Evolutionary conservation across 2,797 vertebrate genomes (phyloP), one percentile per base, ranked within the genome.

Genomic region (Falco berigora): DNA sequence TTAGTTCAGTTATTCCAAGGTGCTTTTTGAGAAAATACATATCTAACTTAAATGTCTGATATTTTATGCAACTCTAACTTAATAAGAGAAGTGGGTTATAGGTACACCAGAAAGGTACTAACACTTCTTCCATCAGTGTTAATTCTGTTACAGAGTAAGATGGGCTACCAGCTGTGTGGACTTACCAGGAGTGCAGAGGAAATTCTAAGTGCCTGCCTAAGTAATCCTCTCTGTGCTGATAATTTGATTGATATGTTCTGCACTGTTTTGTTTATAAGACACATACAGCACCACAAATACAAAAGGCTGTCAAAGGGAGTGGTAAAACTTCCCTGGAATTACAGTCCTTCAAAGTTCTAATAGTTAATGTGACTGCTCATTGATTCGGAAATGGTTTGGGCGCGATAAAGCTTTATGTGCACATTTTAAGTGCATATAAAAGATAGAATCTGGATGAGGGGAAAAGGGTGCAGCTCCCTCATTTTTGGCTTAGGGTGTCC

Each of bases 241-340:
- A 78, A 64, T 72, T 68, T 92, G 69, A 81, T 61, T 92, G 88
- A 68, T 96, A 68, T 36, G 32, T 88, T 67, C 72, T 61, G 46
- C 23, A 50, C 55, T 88, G 64, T 81, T 96, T 92, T 92, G 76
- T 94, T 91, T 94, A n/a, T 75, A 62, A 94, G 58, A 66, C 73
- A 72, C 55, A 68, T 44, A 40, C 23, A 75, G 78, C 52, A 72
- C 66, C 53, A 47, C 46, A 81, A 86, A 78, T 58, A 95, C 46
- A 92, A 88, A 95, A 86, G 81, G 38, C 63, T 85, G 40, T 72
- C 67, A 71, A 49, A 93, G 84, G 94, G 91, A 94, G 94, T 90
- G 87, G 95, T 88, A 84, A 96, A 94, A 95, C 94, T 94, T 66
- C 72, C 21, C 52, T 80, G 58, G 71, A 91, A 90, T 81, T 94